Conservation (phyloP, 2,888 invertebrate genomes). For the Mythimna lalbum region DNA sequence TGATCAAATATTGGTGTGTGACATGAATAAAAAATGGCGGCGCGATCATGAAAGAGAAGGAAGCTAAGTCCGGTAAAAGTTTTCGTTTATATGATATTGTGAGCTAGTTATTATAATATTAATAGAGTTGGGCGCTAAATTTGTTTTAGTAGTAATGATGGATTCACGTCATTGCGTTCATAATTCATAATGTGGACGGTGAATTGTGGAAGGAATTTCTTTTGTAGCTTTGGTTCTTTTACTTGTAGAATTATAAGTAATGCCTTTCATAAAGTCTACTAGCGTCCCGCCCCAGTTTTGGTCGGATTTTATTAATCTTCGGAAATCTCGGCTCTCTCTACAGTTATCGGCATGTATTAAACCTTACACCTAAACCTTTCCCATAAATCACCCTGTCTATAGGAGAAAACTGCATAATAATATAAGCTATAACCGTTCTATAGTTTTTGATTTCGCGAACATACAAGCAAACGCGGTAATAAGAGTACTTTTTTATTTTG, state of each 20-base stretch:
- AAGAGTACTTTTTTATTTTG: no score
- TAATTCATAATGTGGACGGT: conserved; percentile 22
- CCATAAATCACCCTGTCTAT: no score
- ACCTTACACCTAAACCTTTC: no score
- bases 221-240: conserved; percentile 2
- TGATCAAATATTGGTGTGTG: conserved; percentile 59
- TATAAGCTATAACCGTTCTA: no score
- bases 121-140: conserved; percentile 29
- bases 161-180: conserved; percentile 11
- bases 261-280: not conserved
- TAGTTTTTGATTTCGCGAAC: no score
- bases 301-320: no score
- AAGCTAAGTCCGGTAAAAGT: conserved; percentile 36
- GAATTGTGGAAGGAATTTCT: not conserved
- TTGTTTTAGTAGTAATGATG: conserved; percentile 12
- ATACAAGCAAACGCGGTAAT: no score
- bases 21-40: conserved; percentile 56
- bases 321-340: no score
- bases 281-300: no score
- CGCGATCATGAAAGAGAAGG: conserved; percentile 18
- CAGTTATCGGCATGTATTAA: no score
- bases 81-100: conserved; percentile 18
- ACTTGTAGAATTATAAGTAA: not conserved
- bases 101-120: conserved; percentile 45
- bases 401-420: no score